Percentiles rank a stretch among this genome's conserved stretches.
phyloP scores from a whole-genome alignment of 2,113 vertebrate species.

The Anarrhichthys ocellatus region DNA sequence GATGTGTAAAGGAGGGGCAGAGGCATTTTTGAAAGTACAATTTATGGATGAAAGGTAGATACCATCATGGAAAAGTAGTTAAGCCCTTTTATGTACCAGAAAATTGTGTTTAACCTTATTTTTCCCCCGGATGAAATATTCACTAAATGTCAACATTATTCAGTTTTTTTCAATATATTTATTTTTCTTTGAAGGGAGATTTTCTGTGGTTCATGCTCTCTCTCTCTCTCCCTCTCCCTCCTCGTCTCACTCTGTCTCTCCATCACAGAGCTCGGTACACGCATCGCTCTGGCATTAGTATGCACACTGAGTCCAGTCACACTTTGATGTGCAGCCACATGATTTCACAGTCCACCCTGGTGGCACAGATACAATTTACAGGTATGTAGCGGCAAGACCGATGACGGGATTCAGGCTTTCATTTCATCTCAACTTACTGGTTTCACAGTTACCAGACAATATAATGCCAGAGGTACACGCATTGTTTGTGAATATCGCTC shows the following conservation, averaged over 20 bases:
- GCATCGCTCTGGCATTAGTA: constrained; percentile 75
- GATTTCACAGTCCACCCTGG: constrained; percentile 84
- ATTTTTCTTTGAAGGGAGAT: constrained; percentile 64
- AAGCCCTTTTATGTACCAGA: constrained; percentile 46
- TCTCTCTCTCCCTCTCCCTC: background rate
- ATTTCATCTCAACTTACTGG: constrained; percentile 68
- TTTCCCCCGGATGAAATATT: constrained; percentile 59
- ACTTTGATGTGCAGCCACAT: constrained; percentile 83
- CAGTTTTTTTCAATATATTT: constrained; percentile 60
- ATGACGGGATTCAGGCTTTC: constrained; percentile 76
- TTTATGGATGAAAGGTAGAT: constrained; percentile 33
- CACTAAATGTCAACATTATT: constrained; percentile 66
- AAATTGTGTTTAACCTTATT: constrained; percentile 63
- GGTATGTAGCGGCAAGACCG: constrained; percentile 76
- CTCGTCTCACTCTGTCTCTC: constrained; percentile 4
- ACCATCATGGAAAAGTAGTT: constrained; percentile 38
- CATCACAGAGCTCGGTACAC: constrained; percentile 43
- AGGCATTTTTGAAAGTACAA: constrained; percentile 25
- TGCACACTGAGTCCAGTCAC: constrained; percentile 77
- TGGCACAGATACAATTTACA: constrained; percentile 83
- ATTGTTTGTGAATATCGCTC: constrained; percentile 28
- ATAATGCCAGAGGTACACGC: constrained; percentile 44
- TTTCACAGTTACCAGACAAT: constrained; percentile 61
- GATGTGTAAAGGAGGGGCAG: background rate
- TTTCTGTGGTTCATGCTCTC: constrained; percentile 48